These are phyloP conservation scores for Sternotherus odoratus DNA, from an alignment of 2,797 vertebrate species.

Conservation along the genomic window DNA sequence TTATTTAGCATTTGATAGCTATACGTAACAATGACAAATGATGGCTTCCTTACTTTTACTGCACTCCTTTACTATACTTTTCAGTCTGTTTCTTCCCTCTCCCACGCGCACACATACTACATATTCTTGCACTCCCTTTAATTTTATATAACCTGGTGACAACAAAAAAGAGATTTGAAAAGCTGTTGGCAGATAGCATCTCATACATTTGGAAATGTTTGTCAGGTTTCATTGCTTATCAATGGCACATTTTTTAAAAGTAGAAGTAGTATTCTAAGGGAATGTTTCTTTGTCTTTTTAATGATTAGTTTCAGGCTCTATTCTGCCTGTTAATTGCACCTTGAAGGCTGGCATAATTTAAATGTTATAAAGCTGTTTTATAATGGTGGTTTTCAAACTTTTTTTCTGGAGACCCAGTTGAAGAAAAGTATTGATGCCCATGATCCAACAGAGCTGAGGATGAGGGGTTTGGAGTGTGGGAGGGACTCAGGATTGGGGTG, in stretches of 20 bases:
- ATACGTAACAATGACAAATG: neutral
- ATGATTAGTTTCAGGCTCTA: neutral
- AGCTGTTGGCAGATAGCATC: neutral
- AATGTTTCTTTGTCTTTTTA: neutral
- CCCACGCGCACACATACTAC: neutral
- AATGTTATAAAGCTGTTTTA: neutral
- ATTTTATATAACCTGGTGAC: neutral
- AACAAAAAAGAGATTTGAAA: neutral
- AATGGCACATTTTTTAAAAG: neutral
- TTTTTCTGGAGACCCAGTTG: too few species aligned
- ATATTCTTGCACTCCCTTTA: neutral
- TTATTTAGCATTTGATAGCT: slow-evolving; percentile 45
- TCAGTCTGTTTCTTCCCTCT: neutral
- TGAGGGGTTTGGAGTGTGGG: too few species aligned
- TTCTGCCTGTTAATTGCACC: neutral
- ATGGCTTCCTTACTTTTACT: neutral
- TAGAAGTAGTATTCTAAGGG: neutral
- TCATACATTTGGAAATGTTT: neutral
- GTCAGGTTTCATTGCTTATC: neutral
- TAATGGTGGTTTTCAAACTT: too few species aligned
- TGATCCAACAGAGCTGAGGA: too few species aligned
- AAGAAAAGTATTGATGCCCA: too few species aligned
- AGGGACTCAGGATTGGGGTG: too few species aligned
- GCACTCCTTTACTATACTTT: neutral
- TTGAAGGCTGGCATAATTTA: neutral